Evolutionary conservation across 2,113 vertebrate genomes (phyloP).

Genomic region (Cavia aperea): DNA sequence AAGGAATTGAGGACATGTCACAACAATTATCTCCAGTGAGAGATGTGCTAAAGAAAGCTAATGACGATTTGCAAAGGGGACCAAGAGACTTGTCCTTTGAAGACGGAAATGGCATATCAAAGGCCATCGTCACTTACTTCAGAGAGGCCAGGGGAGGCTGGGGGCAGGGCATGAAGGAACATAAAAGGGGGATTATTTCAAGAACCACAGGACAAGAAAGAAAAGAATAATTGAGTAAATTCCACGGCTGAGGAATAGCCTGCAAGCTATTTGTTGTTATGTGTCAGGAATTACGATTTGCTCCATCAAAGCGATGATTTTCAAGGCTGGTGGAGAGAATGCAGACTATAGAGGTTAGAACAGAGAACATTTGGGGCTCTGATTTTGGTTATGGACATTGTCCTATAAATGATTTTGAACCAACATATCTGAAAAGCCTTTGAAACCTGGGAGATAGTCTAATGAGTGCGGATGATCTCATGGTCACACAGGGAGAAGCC

Average conservation of each 20-base stretch:
- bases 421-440: background rate
- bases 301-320: background rate
- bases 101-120: slow-evolving; percentile 25
- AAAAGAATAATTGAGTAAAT: slow-evolving; percentile 27
- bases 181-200: slow-evolving; percentile 40
- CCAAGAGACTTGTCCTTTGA: background rate
- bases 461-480: background rate
- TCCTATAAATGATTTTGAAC: background rate
- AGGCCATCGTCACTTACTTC: background rate
- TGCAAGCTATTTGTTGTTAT: background rate
- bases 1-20: slow-evolving; percentile 59
- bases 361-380: background rate
- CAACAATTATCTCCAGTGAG: slow-evolving; percentile 58
- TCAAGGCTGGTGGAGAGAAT: background rate
- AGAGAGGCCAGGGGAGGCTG: background rate
- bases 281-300: slow-evolving; percentile 34
- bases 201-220: slow-evolving; percentile 20
- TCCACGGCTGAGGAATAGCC: background rate
- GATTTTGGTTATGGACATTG: background rate
- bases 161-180: background rate
- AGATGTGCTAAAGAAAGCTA: slow-evolving; percentile 57
- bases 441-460: background rate
- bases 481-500: background rate
- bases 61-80: slow-evolving; percentile 38
- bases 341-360: background rate